Conservation (phyloP, 2,113 vertebrate species). For the Xenopus borealis region DNA sequence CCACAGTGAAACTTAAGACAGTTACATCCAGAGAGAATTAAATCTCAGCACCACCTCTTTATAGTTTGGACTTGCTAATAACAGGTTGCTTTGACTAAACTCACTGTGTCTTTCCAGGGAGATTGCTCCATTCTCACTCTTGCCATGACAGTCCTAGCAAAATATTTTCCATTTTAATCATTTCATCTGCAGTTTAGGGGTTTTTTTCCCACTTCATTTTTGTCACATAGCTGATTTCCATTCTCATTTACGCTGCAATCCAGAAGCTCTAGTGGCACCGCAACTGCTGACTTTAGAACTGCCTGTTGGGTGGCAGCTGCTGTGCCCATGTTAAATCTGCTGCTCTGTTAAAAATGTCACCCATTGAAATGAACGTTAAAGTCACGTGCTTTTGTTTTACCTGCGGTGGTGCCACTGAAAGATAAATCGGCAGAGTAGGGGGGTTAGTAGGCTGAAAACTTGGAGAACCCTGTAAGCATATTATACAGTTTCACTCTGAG, state of each 20-base stretch:
- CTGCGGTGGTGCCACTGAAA: constrained; percentile 4
- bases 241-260: neutral
- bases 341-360: constrained; percentile 33
- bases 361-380: constrained; percentile 15
- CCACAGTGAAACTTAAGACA: too few species aligned
- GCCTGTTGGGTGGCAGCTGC: constrained; percentile 23
- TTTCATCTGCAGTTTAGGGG: neutral
- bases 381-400: constrained; percentile 6
- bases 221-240: constrained; percentile 13
- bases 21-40: too few species aligned
- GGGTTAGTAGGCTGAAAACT: constrained; percentile 5
- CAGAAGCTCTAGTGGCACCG: neutral
- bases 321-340: constrained; percentile 13
- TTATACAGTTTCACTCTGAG: constrained; percentile 12
- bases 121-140: too few species aligned
- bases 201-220: neutral
- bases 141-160: too few species aligned
- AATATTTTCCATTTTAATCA: neutral
- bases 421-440: constrained; percentile 33
- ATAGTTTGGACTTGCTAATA: too few species aligned
- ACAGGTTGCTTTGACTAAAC: too few species aligned
- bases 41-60: too few species aligned
- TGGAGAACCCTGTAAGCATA: neutral
- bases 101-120: too few species aligned
- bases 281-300: constrained; percentile 12